Evolutionary conservation across 2,113 vertebrate species (phyloP), one percentile per base, ranked within the genome.

Genomic region (Nyctereutes procyonoides): DNA sequence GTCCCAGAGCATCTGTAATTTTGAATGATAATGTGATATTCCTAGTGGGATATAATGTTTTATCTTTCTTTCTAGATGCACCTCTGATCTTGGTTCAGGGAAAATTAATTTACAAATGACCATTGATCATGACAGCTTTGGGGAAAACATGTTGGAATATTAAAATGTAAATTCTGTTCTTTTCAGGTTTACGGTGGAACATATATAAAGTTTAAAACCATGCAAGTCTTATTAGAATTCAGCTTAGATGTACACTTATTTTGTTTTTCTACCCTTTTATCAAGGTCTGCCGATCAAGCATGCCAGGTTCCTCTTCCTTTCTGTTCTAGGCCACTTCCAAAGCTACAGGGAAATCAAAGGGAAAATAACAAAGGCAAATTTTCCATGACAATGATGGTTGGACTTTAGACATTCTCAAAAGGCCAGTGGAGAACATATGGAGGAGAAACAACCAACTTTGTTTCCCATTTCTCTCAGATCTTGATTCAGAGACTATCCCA

Each of bases 1-100:
- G 9, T 76, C n/a, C n/a, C 77, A 95, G 79, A 48, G n/a, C 67
- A 76, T 90, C 16, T 83, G 48, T 65, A 71, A 94, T 71, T 88
- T 22, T 60, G 73, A 88, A 55, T 83, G 56, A 83, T 3, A 67
- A 90, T 62, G 86, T 63, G 26, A 95, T 2, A 65, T 26, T 96
- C 35, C 38, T 51, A 15, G 24, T 76, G 88, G 58, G 60, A 65
- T 58, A 11, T 15, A 43, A 67, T 67, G 17, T 76, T 93, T 93
- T 51, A 56, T 83, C 92, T 83, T 67, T 67, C 56, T 76, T 83
- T 38, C 22, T 48, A 24, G 58, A 67, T 60, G 35, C 11, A 51
- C 32, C 9, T 53, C 38, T 69, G 30, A 67, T 77, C 69, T 67
- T 60, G 17, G 60, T 74, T 67, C 48, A 83, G 77, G 30, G 12